phyloP scores from a whole-genome alignment of 2,888 invertebrate genomes.

The Hemaris fuciformis region DNA sequence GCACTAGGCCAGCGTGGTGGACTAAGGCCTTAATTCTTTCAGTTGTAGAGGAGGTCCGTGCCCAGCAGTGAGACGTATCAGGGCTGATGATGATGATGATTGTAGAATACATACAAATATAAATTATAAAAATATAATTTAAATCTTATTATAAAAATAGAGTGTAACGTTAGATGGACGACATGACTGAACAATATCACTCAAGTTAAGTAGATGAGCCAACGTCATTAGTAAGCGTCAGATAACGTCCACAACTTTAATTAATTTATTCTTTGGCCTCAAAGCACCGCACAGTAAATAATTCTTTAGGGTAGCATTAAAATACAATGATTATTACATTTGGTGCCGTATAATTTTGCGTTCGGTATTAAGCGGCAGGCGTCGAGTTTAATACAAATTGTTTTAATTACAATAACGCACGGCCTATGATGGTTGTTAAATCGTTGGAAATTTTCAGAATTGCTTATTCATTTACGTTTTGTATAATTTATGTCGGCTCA shows the following conservation, averaged over 20 bases:
- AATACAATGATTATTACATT: slow-evolving; percentile 3
- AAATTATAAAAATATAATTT: too few relatives aligned
- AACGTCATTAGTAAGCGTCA: slow-evolving; percentile 7
- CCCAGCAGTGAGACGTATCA: neutral
- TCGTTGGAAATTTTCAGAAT: neutral
- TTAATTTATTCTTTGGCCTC: slow-evolving; percentile 22
- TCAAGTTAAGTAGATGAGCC: neutral
- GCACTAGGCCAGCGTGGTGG: too few relatives aligned
- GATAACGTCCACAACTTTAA: slow-evolving; percentile 16
- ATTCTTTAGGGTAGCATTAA: neutral
- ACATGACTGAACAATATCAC: neutral
- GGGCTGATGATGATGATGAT: neutral
- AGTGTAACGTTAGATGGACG: too few relatives aligned
- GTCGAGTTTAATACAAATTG: neutral
- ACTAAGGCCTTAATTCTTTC: too few relatives aligned
- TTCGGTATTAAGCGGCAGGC: neutral
- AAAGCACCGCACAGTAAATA: slow-evolving; percentile 6
- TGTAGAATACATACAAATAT: too few relatives aligned
- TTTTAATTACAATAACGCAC: neutral
- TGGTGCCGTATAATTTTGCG: neutral
- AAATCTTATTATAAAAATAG: too few relatives aligned
- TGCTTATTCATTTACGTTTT: neutral
- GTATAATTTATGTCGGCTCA: too few relatives aligned
- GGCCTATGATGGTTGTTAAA: neutral
- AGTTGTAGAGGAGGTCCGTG: too few relatives aligned